Percentiles rank a stretch among this genome's conserved stretches.
phyloP scores from a whole-genome alignment of 1,140 invertebrate species.

The Mamestra configurata region DNA sequence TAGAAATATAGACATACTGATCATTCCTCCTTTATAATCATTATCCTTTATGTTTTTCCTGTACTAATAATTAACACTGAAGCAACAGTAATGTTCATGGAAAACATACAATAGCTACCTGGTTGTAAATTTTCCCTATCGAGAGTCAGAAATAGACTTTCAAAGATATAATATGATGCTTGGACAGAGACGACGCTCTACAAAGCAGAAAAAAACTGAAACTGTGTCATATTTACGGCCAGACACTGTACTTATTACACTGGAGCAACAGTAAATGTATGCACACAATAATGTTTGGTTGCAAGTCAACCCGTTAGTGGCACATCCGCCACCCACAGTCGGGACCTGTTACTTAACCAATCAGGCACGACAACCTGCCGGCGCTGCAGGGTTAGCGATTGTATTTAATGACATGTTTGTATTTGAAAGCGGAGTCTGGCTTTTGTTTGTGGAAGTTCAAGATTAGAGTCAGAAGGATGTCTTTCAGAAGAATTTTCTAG shows the following conservation, averaged over 20 bases:
- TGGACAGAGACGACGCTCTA: too few relatives aligned
- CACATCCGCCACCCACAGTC: conserved; percentile 45
- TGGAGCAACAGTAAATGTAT: not conserved
- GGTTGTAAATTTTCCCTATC: too few relatives aligned
- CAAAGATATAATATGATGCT: too few relatives aligned
- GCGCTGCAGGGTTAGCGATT: conserved; percentile 8
- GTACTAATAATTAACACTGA: not conserved
- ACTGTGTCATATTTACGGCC: not conserved
- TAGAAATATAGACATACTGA: not conserved
- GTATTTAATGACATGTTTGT: not conserved
- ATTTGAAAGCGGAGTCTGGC: not conserved
- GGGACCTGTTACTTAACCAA: conserved; percentile 43
- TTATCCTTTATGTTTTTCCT: not conserved
- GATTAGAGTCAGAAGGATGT: not conserved
- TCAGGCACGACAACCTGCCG: conserved; percentile 27
- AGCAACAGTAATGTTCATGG: too few relatives aligned
- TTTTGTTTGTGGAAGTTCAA: not conserved
- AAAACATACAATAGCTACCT: too few relatives aligned
- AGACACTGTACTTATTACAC: not conserved
- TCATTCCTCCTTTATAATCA: not conserved
- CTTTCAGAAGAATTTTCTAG: not conserved
- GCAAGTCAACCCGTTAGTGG: conserved; percentile 33
- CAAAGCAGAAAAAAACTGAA: too few relatives aligned
- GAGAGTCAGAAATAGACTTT: too few relatives aligned
- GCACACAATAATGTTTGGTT: not conserved